Percentiles rank a stretch among this genome's conserved stretches.
Conservation (phyloP, 2,113 vertebrate species). For the Hippocampus abdominalis region DNA sequence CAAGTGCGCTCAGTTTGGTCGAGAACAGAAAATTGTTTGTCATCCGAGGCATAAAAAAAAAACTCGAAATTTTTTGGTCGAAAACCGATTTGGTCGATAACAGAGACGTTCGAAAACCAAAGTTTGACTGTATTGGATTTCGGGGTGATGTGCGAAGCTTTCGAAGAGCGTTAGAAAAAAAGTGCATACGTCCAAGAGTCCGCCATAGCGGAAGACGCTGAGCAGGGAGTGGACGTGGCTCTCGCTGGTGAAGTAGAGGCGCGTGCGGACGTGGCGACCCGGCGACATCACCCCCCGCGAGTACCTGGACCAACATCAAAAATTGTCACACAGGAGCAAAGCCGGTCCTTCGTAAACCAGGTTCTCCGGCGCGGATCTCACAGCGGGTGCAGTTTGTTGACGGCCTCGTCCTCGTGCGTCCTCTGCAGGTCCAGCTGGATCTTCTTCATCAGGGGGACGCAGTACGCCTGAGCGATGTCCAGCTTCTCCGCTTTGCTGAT, state of each 20-base stretch:
- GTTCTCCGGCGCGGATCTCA: constrained; percentile 38
- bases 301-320: constrained; percentile 74
- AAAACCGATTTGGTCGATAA: too few species aligned
- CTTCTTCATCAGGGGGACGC: constrained; percentile 92
- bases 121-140: too few species aligned
- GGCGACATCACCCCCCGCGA: constrained; percentile 95
- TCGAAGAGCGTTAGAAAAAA: too few species aligned
- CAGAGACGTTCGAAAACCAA: too few species aligned
- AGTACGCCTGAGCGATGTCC: constrained; percentile 95
- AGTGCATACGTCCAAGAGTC: constrained; percentile 85
- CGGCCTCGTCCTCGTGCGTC: constrained; percentile 96
- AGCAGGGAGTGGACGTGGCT: constrained; percentile 96
- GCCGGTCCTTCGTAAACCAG: too few species aligned
- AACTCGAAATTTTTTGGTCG: too few species aligned
- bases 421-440: constrained; percentile 95
- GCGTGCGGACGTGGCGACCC: constrained; percentile 91
- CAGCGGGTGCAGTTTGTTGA: constrained; percentile 97
- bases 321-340: neutral
- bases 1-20: too few species aligned
- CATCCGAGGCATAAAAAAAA: too few species aligned
- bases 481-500: constrained; percentile 91
- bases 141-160: neutral
- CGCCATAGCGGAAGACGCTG: constrained; percentile 93
- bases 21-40: too few species aligned
- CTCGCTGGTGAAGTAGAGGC: constrained; percentile 97